phyloP scores from a whole-genome alignment of 2,113 vertebrate species.

The Mugil cephalus region DNA sequence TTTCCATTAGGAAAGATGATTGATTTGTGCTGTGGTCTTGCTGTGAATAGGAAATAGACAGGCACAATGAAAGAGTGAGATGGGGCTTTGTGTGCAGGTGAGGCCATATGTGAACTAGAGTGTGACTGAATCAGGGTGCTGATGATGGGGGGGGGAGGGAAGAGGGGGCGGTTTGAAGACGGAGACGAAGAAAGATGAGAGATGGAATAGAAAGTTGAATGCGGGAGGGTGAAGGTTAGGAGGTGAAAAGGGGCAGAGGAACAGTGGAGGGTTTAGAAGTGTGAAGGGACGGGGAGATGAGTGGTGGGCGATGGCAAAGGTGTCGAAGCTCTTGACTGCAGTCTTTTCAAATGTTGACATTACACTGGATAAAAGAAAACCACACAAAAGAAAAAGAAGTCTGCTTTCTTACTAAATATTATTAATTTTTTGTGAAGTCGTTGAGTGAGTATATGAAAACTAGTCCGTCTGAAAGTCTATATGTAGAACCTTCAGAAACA shows the following conservation, averaged over 20 bases:
- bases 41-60: constrained; percentile 73
- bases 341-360: constrained; percentile 52
- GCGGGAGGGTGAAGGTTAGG: constrained; percentile 59
- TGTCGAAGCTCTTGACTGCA: constrained; percentile 32
- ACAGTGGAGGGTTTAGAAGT: constrained; percentile 38
- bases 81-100: constrained; percentile 75
- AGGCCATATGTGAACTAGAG: constrained; percentile 66
- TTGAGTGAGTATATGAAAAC: constrained; percentile 9
- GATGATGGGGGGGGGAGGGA: constrained; percentile 34
- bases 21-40: constrained; percentile 78
- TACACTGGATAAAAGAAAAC: constrained; percentile 21
- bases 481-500: constrained; percentile 34
- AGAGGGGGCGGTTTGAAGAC: neutral
- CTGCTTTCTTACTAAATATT: constrained; percentile 24
- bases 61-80: constrained; percentile 70
- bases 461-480: constrained; percentile 27
- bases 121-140: constrained; percentile 70
- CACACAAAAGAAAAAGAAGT: constrained; percentile 8
- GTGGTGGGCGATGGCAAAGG: constrained; percentile 49
- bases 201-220: constrained; percentile 61
- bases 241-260: constrained; percentile 44
- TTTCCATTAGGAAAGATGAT: constrained; percentile 85
- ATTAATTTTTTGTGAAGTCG: constrained; percentile 17
- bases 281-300: constrained; percentile 40
- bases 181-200: constrained; percentile 45